These are phyloP conservation scores for Rhodeus uyekii DNA, from an alignment of 2,797 vertebrate genomes.

Conservation along the genomic window DNA sequence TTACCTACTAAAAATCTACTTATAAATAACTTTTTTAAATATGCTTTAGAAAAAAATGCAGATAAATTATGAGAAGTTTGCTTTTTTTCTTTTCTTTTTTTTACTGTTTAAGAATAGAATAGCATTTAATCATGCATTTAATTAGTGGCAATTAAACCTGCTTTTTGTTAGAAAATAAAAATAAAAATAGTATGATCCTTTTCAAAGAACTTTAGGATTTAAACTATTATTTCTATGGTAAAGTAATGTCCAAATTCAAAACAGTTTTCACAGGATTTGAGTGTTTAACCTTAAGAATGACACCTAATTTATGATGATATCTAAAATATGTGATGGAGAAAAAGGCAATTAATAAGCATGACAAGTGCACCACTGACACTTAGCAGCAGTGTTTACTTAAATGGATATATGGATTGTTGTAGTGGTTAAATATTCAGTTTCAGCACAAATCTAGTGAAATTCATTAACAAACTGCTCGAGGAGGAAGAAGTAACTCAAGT, in stretches of 20 bases:
- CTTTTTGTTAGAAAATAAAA: background rate
- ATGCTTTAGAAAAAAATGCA: too few species aligned
- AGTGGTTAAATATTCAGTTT: background rate
- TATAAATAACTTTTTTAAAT: too few species aligned
- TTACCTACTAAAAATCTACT: too few species aligned
- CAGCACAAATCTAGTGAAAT: background rate
- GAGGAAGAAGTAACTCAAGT: constrained; percentile 5
- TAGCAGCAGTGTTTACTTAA: background rate
- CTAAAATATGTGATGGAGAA: background rate
- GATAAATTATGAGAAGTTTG: too few species aligned
- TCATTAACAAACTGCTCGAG: background rate
- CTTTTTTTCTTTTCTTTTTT: too few species aligned
- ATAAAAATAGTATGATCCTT: background rate
- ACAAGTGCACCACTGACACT: background rate
- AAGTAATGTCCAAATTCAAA: too few species aligned
- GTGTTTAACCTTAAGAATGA: background rate
- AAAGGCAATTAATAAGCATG: background rate
- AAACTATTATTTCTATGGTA: too few species aligned
- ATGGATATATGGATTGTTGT: background rate
- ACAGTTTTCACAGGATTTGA: too few species aligned
- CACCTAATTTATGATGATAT: background rate
- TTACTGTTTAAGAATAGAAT: too few species aligned
- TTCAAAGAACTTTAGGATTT: too few species aligned
- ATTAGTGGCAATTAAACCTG: background rate
- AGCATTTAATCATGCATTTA: background rate